Conservation (phyloP, 2,888 invertebrate species). For the Drosophila phalerata region DNA sequence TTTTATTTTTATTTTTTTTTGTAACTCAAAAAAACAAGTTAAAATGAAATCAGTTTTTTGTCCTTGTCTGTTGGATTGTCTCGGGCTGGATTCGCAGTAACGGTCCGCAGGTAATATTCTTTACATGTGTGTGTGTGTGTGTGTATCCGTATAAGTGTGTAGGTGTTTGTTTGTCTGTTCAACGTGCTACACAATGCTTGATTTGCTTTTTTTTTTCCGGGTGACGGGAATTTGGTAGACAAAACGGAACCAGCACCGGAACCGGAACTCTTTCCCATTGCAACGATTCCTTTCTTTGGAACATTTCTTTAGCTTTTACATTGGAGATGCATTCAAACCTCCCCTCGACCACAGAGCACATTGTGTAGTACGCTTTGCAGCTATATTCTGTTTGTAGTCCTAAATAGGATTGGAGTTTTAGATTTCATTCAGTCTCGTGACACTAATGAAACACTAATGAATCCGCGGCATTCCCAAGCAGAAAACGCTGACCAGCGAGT, state of each 20-base stretch:
- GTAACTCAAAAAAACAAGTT: conserved; percentile 31
- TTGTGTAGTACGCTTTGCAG: conserved; percentile 46
- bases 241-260: conserved; percentile 29
- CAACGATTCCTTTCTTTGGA: conserved; percentile 13
- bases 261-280: conserved; percentile 27
- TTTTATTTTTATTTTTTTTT: conserved; percentile 29
- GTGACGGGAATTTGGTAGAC: conserved; percentile 21
- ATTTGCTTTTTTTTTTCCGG: conserved; percentile 15
- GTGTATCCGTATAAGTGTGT: conserved; percentile 11
- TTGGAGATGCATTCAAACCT: conserved; percentile 4
- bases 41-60: conserved; percentile 50
- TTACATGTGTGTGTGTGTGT: conserved; percentile 30
- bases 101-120: conserved; percentile 55
- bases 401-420: conserved; percentile 13
- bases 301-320: background rate
- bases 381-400: conserved; percentile 17
- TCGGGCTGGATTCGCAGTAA: conserved; percentile 52
- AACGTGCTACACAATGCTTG: conserved; percentile 49
- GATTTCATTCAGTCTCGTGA: conserved; percentile 20
- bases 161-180: conserved; percentile 24
- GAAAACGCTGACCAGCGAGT: conserved; percentile 57
- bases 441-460: conserved; percentile 24
- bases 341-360: conserved; percentile 4
- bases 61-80: conserved; percentile 51
- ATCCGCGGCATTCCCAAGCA: conserved; percentile 76